Conservation (phyloP, 2,888 invertebrate species). For the Euclidia mi region DNA sequence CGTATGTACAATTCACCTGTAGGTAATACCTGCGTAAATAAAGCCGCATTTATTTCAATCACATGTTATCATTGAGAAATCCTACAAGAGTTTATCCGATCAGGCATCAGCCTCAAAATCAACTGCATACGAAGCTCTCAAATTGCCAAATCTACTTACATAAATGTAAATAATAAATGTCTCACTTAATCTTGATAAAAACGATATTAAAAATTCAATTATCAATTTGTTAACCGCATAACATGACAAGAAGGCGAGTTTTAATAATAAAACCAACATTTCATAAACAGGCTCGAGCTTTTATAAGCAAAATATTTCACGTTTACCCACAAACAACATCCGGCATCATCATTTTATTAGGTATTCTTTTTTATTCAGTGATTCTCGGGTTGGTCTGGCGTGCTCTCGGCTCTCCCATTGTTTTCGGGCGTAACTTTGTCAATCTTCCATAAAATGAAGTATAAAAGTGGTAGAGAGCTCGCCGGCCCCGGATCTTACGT, state of each 20-base stretch:
- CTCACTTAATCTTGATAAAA: too few species aligned
- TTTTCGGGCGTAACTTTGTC: constrained; percentile 64
- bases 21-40: too few species aligned
- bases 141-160: too few species aligned
- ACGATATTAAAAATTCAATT: too few species aligned
- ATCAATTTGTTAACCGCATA: constrained; percentile 45
- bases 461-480: constrained; percentile 61
- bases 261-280: constrained; percentile 51
- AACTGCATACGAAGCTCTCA: too few species aligned
- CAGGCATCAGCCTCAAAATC: too few species aligned
- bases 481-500: constrained; percentile 53
- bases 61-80: too few species aligned
- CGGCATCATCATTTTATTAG: constrained; percentile 60
- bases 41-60: too few species aligned
- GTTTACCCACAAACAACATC: constrained; percentile 57
- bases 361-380: constrained; percentile 57
- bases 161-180: too few species aligned
- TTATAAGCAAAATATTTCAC: constrained; percentile 52
- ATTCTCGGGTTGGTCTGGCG: constrained; percentile 53
- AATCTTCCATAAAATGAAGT: constrained; percentile 65
- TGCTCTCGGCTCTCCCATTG: constrained; percentile 52
- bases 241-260: constrained; percentile 30
- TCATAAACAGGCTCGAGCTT: constrained; percentile 37
- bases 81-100: too few species aligned
- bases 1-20: too few species aligned